These are phyloP conservation scores for Antheraea mylitta DNA, from an alignment of 1,140 invertebrate genomes.

Conservation along the genomic window DNA sequence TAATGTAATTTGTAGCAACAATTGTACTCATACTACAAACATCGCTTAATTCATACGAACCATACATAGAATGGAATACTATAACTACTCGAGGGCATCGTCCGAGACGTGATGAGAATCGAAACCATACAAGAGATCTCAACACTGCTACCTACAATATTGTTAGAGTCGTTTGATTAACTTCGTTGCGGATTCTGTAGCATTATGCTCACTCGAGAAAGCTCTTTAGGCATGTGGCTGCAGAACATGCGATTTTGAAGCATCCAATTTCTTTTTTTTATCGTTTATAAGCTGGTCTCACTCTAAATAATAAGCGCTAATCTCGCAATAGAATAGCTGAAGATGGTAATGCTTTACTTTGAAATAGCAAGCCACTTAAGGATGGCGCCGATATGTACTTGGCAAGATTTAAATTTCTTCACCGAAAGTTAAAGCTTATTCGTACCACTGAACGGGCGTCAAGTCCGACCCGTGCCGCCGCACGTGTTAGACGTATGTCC, in stretches of 20 bases:
- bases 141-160: conserved; percentile 9
- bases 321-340: too few species aligned
- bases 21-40: not conserved
- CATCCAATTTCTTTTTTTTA: not conserved
- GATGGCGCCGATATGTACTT: too few species aligned
- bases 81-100: conserved; percentile 14
- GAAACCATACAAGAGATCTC: conserved; percentile 18
- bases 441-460: too few species aligned
- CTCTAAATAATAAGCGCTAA: too few species aligned
- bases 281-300: too few species aligned
- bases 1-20: too few species aligned
- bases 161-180: conserved; percentile 1
- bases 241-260: not conserved
- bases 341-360: too few species aligned
- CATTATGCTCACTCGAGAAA: not conserved
- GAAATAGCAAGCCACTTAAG: too few species aligned
- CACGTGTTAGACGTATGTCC: too few species aligned
- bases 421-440: too few species aligned
- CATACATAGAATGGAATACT: not conserved
- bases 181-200: conserved; percentile 1
- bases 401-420: too few species aligned
- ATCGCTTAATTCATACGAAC: not conserved
- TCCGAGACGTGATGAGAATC: conserved; percentile 23
- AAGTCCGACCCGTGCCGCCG: too few species aligned
- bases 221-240: not conserved